Evolutionary conservation across 2,113 vertebrate species (phyloP), one percentile per base, ranked within the genome.

Genomic region (Nesoenas mayeri): DNA sequence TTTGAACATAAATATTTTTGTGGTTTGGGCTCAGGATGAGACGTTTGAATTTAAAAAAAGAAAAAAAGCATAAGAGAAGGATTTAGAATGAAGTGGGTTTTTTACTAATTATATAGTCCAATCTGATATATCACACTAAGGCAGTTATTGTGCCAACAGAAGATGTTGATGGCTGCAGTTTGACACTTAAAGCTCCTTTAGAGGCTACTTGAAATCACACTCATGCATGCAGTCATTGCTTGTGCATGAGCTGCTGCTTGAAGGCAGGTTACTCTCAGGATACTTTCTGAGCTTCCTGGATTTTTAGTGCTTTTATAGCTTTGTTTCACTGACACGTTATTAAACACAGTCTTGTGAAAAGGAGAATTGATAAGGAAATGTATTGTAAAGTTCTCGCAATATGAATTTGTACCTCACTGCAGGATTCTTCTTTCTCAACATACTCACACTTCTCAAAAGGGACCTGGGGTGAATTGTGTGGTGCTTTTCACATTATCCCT

Each of bases 301-400:
- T 61, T 90, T 91, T 62, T 31, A 78, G 75, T 80, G 65, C 74
- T 87, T 91, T 79, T 86, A 83, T 60, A 86, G 38, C 50, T 94
- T 92, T 66, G 47, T 86, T 88, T 78, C 61, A 79, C 31, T 71
- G 44, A 51, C 60, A 50, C 34, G 3, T 78, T 60, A 22, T 74
- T 73, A 66, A 90, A 50, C 56, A 61, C 40, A 32, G 15, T 42
- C 48, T 74, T 64, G n/a, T 67, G 56, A 61, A 67, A 86, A 80
- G 79, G 36, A 83, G 78, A 93, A 85, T 85, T 88, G 83, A 73
- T 85, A 78, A 88, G 72, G 88, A 92, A 94, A 90, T 73, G 24
- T n/a, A 7, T 51, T 82, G 50, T 83, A 53, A 95, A 78, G 56
- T 66, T 91, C 75, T 91, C 31, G 54, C 9, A 1, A 1, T 73